A percentile compares a stretch with the other conserved stretches of the same genome.
Conservation (phyloP, 2,888 invertebrate genomes). For the Aelia acuminata region DNA sequence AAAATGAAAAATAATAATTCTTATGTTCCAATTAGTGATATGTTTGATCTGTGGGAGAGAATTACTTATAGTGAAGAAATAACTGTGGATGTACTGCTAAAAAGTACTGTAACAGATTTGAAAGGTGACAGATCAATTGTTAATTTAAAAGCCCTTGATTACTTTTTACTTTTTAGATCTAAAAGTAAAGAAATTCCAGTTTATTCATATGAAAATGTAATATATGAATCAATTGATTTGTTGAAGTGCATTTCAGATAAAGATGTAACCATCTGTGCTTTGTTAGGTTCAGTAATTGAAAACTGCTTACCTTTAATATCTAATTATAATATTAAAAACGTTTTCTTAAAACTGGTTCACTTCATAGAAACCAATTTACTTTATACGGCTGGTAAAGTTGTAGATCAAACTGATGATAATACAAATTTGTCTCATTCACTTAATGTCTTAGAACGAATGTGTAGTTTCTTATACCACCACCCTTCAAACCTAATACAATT, state of each 20-base stretch:
- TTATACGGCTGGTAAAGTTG: not conserved
- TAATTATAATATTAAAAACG: not conserved
- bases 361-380: not conserved
- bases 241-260: not conserved
- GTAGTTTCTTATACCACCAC: not conserved
- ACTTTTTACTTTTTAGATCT: slow-evolving; percentile 4
- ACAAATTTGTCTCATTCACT: slow-evolving; percentile 11
- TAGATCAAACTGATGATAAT: not conserved
- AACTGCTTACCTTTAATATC: not conserved
- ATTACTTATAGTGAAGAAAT: slow-evolving; percentile 28
- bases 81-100: slow-evolving; percentile 12
- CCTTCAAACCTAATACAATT: not conserved
- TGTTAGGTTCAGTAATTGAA: slow-evolving; percentile 28
- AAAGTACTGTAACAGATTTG: slow-evolving; percentile 34
- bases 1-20: slow-evolving; percentile 28
- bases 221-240: not conserved
- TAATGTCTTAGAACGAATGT: slow-evolving; percentile 33
- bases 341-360: slow-evolving; percentile 11
- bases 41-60: not conserved
- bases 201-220: not conserved
- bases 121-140: slow-evolving; percentile 30
- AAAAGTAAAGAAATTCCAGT: not conserved
- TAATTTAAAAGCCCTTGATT: slow-evolving; percentile 53
- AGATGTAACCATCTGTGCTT: not conserved
- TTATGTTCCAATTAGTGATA: slow-evolving; percentile 28